Evolutionary conservation across 2,113 vertebrate genomes (phyloP).

Genomic region (Cygnus buccinator): DNA sequence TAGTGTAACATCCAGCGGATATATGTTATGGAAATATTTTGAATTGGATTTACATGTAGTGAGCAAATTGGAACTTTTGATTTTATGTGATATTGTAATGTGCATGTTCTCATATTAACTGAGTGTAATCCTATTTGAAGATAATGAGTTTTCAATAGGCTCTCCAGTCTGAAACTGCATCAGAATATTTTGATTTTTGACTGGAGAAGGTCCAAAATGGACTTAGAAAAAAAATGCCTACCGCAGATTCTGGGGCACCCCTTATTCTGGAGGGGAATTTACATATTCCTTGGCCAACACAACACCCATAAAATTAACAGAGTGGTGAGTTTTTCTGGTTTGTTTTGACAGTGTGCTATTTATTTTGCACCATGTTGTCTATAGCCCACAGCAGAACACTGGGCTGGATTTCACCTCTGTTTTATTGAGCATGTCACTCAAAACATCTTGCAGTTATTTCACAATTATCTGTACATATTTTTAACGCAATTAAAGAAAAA

Average conservation of each 20-base stretch:
- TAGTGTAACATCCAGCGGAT: conserved; percentile 84
- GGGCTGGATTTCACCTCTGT: conserved; percentile 51
- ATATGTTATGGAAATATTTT: conserved; percentile 88
- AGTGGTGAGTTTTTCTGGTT: conserved; percentile 32
- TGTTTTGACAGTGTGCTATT: neutral
- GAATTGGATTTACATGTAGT: conserved; percentile 86
- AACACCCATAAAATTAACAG: conserved; percentile 32
- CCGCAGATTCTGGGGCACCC: conserved; percentile 28
- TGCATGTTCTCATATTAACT: conserved; percentile 84
- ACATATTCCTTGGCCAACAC: conserved; percentile 2
- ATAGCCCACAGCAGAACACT: conserved; percentile 48
- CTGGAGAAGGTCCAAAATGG: conserved; percentile 43
- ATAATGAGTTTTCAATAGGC: conserved; percentile 82
- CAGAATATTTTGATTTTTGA: conserved; percentile 72
- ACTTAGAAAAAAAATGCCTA: conserved; percentile 51
- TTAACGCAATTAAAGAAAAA: conserved; percentile 31
- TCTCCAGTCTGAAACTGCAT: conserved; percentile 71
- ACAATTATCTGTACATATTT: conserved; percentile 16
- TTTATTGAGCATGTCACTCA: neutral
- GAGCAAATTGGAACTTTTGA: conserved; percentile 86
- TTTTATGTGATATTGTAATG: conserved; percentile 86
- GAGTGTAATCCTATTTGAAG: conserved; percentile 85
- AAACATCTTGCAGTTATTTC: conserved; percentile 31
- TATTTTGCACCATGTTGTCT: conserved; percentile 56
- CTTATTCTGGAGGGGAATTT: conserved; percentile 36